These are phyloP conservation scores for Priocnemis perturbator DNA, from an alignment of 2,888 invertebrate species.

Conservation along the genomic window DNA sequence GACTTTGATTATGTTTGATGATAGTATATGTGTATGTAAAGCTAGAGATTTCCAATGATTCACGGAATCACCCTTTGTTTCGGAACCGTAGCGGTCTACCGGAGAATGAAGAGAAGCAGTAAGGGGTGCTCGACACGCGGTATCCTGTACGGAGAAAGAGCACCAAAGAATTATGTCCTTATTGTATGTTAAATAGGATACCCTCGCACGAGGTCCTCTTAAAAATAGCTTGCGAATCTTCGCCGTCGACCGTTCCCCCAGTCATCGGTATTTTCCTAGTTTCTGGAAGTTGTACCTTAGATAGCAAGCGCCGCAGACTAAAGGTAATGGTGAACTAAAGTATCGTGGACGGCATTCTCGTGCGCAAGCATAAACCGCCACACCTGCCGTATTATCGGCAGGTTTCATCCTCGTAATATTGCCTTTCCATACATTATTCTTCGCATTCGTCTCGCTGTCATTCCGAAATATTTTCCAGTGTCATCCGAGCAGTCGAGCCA, in stretches of 20 bases:
- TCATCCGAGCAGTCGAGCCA: background rate
- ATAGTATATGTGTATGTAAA: too few species aligned
- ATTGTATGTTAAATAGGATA: conserved; percentile 72
- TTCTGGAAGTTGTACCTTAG: conserved; percentile 55
- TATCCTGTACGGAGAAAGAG: conserved; percentile 51
- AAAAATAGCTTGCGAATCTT: conserved; percentile 63
- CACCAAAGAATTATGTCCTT: conserved; percentile 71
- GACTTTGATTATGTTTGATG: too few species aligned
- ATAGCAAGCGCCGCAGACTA: conserved; percentile 33
- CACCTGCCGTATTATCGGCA: too few species aligned
- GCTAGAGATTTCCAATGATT: conserved; percentile 23
- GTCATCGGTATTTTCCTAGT: conserved; percentile 57
- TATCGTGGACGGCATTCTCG: background rate
- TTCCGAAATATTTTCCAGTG: background rate
- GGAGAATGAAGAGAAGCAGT: conserved; percentile 24
- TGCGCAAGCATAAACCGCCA: too few species aligned
- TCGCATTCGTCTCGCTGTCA: background rate
- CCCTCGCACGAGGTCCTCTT: conserved; percentile 57
- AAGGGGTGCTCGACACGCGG: conserved; percentile 43
- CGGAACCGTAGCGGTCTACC: conserved; percentile 13
- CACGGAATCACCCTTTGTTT: conserved; percentile 54
- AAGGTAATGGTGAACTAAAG: too few species aligned
- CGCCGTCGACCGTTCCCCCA: conserved; percentile 31
- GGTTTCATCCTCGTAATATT: conserved; percentile 20
- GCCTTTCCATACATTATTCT: conserved; percentile 18